Evolutionary conservation across 1,140 invertebrate species (phyloP).

Genomic region (Pygmarrhopalites habei): DNA sequence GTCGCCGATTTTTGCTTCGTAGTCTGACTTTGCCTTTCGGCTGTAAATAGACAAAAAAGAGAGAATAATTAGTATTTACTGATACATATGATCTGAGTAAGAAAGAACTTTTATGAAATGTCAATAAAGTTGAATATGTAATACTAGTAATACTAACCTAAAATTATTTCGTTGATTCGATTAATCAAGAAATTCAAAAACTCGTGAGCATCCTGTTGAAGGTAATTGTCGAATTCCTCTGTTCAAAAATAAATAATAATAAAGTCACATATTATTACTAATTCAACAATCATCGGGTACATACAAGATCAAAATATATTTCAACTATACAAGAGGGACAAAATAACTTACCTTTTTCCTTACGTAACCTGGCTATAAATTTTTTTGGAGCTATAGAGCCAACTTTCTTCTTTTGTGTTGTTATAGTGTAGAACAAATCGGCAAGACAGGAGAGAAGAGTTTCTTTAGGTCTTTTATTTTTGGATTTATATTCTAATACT

Average conservation of each 20-base stretch:
- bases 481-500: constrained; percentile 96
- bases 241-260: constrained; percentile 44
- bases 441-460: constrained; percentile 94
- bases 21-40: constrained; percentile 65
- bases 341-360: constrained; percentile 81
- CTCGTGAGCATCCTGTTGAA: constrained; percentile 99
- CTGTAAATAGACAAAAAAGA: constrained; percentile 47
- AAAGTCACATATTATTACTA: not conserved
- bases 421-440: constrained; percentile 97
- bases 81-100: too few species aligned
- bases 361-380: constrained; percentile 93
- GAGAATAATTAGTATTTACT: too few species aligned
- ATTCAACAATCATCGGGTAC: not conserved
- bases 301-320: not conserved
- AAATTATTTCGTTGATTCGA: constrained; percentile 86
- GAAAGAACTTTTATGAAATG: too few species aligned
- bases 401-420: constrained; percentile 98
- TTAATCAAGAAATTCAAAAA: constrained; percentile 99
- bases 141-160: constrained; percentile 64
- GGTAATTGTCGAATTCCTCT: constrained; percentile 99
- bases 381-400: constrained; percentile 99
- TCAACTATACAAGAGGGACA: constrained; percentile 9
- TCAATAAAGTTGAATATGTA: too few species aligned
- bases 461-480: constrained; percentile 95
- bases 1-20: constrained; percentile 22